These are phyloP conservation scores for Montipora sp. DNA, from an alignment of 64 coral and sea anemone genomes.

Conservation along the genomic window DNA sequence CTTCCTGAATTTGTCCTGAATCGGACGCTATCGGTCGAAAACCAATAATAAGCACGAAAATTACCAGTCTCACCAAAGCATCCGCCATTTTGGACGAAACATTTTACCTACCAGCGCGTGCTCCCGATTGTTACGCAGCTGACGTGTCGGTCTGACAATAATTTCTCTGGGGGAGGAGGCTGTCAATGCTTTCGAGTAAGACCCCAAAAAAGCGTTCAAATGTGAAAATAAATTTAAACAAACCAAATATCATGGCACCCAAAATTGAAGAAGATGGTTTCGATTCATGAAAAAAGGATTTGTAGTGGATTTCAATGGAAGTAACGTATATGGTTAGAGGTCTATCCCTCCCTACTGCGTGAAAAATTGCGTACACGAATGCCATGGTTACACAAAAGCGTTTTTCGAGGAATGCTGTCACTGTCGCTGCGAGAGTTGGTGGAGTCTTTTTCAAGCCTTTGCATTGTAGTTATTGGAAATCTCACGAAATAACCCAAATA, in stretches of 20 bases:
- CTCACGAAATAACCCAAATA: too few species aligned
- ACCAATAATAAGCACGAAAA: constrained; percentile 19
- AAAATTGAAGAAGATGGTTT: too few species aligned
- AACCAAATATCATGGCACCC: background rate
- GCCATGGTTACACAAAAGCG: constrained; percentile 1
- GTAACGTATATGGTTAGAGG: background rate
- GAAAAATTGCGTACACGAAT: background rate
- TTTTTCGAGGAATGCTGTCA: background rate
- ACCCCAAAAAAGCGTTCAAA: background rate
- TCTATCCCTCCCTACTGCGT: background rate
- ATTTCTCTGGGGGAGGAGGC: background rate
- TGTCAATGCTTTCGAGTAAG: too few species aligned
- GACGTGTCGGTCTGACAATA: constrained; percentile 17
- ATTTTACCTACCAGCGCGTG: constrained; percentile 40
- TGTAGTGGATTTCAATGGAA: background rate
- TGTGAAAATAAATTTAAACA: background rate
- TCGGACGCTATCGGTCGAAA: constrained; percentile 19
- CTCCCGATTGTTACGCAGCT: constrained; percentile 53
- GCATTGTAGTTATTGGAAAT: too few species aligned
- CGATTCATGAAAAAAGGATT: too few species aligned
- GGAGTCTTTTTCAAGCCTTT: too few species aligned
- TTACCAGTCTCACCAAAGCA: constrained; percentile 4
- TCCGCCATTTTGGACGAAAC: constrained; percentile 35
- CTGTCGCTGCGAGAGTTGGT: background rate
- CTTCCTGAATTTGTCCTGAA: background rate